Evolutionary conservation across 1,140 invertebrate genomes (phyloP), one percentile per base, ranked within the genome.

Genomic region (Vanessa tameamea): DNA sequence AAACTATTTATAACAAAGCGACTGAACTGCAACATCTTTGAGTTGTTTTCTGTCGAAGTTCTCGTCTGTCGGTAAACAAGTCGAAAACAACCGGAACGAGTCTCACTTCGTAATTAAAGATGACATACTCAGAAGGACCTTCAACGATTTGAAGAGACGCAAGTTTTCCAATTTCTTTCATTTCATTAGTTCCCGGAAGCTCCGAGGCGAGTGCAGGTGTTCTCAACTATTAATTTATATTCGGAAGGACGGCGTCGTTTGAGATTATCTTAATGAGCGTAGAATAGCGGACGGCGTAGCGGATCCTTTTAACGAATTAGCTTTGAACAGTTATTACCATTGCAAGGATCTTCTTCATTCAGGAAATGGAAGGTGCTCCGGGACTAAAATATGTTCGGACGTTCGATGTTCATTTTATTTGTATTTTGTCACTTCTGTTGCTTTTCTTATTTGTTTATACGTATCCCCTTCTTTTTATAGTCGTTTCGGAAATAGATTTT

Each of bases 291-390:
- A 75, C 67, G 71, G 26, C 64, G 64, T 61, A 61, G 61, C 53
- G 63, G 70, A 73, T 69, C 76, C 77, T 79, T 81, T 79, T 77
- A 81, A 79, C 73, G 78, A 79, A 81, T 81, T 81, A 79, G 67
- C 76, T 76, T 74, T 72, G 71, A 75, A 57, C 61, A 48, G 64
- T 76, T 76, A 72, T 78, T 73, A 73, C 67, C 53, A 65, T 69
- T 72, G 53, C 51, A 64, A 67, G 61, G 48, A 65, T 63, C 66
- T 69, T 69, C 16, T 76, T 57, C 53, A 57, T 37, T 68, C 11
- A 50, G 51, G 63, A 31, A 51, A 57, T 23, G 59, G 51, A 65
- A 59, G n/a, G 14, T 7, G 31, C 59, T 47, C 20, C 15, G 16
- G 20, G 31, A 69, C 20, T 31, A 47, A 55, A 55, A 69, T 73